Evolutionary conservation across 2,888 invertebrate species (phyloP), one percentile per base, ranked within the genome.

Genomic region (Protophormia terraenovae): DNA sequence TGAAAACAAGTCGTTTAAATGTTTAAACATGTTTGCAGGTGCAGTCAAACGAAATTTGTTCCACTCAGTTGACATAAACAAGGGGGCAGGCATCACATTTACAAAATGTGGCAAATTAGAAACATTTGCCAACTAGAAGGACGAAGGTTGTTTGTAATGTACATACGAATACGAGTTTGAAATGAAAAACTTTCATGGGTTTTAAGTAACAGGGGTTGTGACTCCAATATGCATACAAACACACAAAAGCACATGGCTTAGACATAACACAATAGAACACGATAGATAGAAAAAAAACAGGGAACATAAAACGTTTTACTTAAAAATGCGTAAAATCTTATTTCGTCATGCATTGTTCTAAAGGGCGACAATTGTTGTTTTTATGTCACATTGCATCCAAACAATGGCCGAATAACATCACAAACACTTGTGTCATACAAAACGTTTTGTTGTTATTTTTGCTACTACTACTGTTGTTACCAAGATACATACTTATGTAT

Each of bases 261-360:
- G 50, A 60, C 35, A 62, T 55, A 47, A 47, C 47, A 75, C 50
- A 69, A 71, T 35, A 62, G 16, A 45, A 47, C 27, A 8, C 7
- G 10, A 38, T 12, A 16, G 24, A 75, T 22, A 38, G 14, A 7
- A 38, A 38, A 75, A 67, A 41, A 64, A 72, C 45, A 58, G 35
- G 47, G 53, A 76, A 75, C 85, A 82, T 79, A 75, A 82, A 82
- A 85, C 85, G 82, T 79, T 85, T 78, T 85, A 78, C 32, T 79
- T 85, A 86, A 90, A 91, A 89, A 89, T 89, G 90, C 91, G 90
- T 90, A 91, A 92, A 92, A 92, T 92, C 87, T 88, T 88, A 87
- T 90, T 92, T 92, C 90, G 92, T 89, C 90, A 91, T 89, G 90
- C 90, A 89, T 91, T 91, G 91, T 92, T 91, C 89, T 85, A 87